phyloP scores from a whole-genome alignment of 2,888 invertebrate species.

The Octodonta nipae region DNA sequence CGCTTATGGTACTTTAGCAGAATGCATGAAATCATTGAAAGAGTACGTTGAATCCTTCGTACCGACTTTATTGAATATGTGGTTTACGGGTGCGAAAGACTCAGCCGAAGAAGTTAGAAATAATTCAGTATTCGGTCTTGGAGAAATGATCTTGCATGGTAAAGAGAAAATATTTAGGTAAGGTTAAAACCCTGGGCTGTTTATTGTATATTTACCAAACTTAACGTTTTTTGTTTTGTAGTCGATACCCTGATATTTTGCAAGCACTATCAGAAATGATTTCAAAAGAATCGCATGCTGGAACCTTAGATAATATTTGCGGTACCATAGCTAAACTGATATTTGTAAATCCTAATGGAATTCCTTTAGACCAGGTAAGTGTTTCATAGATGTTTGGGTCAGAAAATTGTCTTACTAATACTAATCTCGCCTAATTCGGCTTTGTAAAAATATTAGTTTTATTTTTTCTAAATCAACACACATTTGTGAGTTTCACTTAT shows the following conservation, averaged over 20 bases:
- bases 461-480: too few relatives aligned
- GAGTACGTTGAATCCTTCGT: slow-evolving; percentile 43
- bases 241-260: slow-evolving; percentile 52
- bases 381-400: not conserved
- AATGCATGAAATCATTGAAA: slow-evolving; percentile 52
- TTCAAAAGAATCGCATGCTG: slow-evolving; percentile 47
- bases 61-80: slow-evolving; percentile 46
- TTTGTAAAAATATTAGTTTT: too few relatives aligned
- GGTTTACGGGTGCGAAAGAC: slow-evolving; percentile 48
- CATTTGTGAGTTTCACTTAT: too few relatives aligned
- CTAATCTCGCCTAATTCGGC: too few relatives aligned
- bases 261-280: slow-evolving; percentile 53
- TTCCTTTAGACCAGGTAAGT: slow-evolving; percentile 55
- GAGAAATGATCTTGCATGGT: slow-evolving; percentile 56
- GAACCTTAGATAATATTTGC: slow-evolving; percentile 63
- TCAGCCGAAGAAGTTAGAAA: slow-evolving; percentile 57
- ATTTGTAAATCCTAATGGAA: slow-evolving; percentile 44
- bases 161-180: slow-evolving; percentile 49
- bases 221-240: slow-evolving; percentile 21
- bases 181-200: not conserved
- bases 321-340: slow-evolving; percentile 65
- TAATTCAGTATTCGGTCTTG: slow-evolving; percentile 63
- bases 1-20: slow-evolving; percentile 59
- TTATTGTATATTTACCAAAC: not conserved
- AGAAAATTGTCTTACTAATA: too few relatives aligned